Evolutionary conservation across 2,888 invertebrate species (phyloP).

Genomic region (Slavum lentiscoides): DNA sequence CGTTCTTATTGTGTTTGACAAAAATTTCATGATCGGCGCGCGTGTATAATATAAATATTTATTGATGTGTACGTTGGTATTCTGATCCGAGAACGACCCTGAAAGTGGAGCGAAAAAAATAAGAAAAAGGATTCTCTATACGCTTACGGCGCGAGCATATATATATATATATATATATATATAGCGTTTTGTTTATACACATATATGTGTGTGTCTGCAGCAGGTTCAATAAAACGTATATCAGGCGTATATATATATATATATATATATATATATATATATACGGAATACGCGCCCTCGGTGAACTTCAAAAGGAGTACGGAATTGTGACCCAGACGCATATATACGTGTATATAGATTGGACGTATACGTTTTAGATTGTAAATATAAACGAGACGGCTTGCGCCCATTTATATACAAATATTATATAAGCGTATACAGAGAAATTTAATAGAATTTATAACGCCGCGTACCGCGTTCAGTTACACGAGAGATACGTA

Average conservation of each 20-base stretch:
- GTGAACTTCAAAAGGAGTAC: slow-evolving; percentile 35
- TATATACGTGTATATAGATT: background rate
- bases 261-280: slow-evolving; percentile 11
- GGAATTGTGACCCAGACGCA: slow-evolving; percentile 16
- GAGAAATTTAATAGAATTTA: too few species aligned
- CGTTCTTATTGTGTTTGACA: slow-evolving; percentile 12
- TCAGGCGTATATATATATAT: background rate
- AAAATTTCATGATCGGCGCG: slow-evolving; percentile 26
- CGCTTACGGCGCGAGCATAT: background rate
- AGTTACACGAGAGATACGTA: too few species aligned
- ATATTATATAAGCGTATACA: too few species aligned
- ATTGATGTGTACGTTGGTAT: background rate
- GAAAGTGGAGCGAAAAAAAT: slow-evolving; percentile 36
- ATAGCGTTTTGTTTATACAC: slow-evolving; percentile 3
- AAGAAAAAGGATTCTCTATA: background rate
- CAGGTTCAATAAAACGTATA: slow-evolving; percentile 30
- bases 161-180: background rate
- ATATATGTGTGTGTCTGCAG: too few species aligned
- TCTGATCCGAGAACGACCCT: slow-evolving; percentile 22
- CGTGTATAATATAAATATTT: slow-evolving; percentile 7
- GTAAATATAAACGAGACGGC: background rate
- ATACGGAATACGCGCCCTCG: slow-evolving; percentile 34
- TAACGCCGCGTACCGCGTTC: too few species aligned
- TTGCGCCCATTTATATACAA: background rate
- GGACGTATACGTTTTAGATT: too few species aligned